Evolutionary conservation across 1,140 invertebrate species (phyloP).

Genomic region (Drosophila albomicans): DNA sequence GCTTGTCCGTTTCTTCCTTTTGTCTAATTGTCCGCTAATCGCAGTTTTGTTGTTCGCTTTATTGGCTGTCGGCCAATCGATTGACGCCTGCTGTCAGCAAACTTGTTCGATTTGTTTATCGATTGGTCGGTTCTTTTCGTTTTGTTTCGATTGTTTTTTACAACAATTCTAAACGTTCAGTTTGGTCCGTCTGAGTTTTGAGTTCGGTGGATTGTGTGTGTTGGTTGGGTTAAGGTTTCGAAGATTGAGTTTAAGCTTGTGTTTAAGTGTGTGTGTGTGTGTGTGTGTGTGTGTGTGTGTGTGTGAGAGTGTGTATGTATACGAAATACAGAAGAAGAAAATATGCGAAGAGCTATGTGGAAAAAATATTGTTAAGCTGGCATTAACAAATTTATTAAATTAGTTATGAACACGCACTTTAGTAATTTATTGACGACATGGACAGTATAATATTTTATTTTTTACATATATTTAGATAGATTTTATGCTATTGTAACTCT

Average conservation of each 20-base stretch:
- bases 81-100: conserved; percentile 11
- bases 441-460: no score
- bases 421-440: no score
- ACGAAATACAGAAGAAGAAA: not conserved
- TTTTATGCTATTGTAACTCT: no score
- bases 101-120: conserved; percentile 46
- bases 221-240: conserved; percentile 25
- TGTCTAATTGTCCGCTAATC: conserved; percentile 12
- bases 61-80: conserved; percentile 16
- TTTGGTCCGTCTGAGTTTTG: conserved; percentile 44
- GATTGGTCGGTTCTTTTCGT: conserved; percentile 33
- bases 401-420: no score
- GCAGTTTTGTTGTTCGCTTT: conserved; percentile 7
- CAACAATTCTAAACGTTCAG: conserved; percentile 58
- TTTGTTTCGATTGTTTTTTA: conserved; percentile 44
- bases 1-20: conserved; percentile 24
- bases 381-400: not conserved
- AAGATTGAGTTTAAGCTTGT: no score
- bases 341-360: conserved; percentile 18
- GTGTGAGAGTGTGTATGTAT: conserved; percentile 15
- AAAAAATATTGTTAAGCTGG: not conserved
- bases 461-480: no score
- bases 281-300: conserved; percentile 5
- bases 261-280: conserved; percentile 24
- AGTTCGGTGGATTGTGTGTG: conserved; percentile 4